Conservation (phyloP, 2,797 vertebrate genomes). For the Urophycis tenuis region DNA sequence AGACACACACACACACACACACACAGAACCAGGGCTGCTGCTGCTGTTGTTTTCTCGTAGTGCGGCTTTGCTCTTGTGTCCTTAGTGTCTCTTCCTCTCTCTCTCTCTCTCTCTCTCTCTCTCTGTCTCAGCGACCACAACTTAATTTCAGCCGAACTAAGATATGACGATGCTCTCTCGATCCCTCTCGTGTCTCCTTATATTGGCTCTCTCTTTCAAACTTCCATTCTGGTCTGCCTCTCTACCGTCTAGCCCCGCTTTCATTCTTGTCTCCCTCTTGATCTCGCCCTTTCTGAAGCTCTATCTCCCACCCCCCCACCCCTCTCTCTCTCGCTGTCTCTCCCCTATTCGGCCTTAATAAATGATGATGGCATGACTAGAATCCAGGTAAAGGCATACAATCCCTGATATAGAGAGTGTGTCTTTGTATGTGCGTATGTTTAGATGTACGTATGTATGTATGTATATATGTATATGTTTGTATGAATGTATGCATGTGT, state of each 20-base stretch:
- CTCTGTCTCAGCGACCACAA: background rate
- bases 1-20: background rate
- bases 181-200: background rate
- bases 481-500: too few relatives aligned
- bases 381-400: background rate
- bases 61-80: too few relatives aligned
- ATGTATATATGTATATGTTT: too few relatives aligned
- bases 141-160: too few relatives aligned
- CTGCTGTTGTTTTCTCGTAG: background rate
- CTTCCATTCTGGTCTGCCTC: too few relatives aligned
- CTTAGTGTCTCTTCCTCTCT: too few relatives aligned
- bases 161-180: background rate
- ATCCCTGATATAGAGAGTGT: background rate
- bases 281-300: too few relatives aligned
- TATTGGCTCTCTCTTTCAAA: too few relatives aligned
- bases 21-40: background rate
- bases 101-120: background rate
- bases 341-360: background rate
- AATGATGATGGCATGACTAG: background rate
- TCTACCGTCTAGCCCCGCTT: too few relatives aligned
- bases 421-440: background rate
- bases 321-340: background rate
- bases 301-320: background rate
- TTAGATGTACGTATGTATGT: too few relatives aligned
- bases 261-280: too few relatives aligned